Conservation (phyloP, 2,888 invertebrate genomes). For the Steinernema carpocapsae region DNA sequence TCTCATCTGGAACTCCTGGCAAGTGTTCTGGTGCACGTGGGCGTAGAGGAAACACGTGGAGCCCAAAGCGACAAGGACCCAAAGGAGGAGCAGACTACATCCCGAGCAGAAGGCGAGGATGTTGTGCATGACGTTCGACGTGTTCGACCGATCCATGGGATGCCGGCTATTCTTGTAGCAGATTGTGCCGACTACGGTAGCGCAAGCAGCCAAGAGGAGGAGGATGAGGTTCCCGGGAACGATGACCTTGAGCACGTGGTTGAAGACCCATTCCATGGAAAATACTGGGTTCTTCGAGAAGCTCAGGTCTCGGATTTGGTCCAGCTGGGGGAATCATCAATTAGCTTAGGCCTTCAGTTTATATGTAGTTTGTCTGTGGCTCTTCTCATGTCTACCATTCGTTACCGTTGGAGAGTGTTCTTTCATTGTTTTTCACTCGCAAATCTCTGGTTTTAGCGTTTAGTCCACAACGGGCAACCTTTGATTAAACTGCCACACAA, state of each 20-base stretch:
- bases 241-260: not conserved
- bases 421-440: too few relatives aligned
- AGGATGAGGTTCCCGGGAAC: not conserved
- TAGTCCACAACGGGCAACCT: too few relatives aligned
- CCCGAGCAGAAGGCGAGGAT: slow-evolving; percentile 18
- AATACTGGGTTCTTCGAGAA: not conserved
- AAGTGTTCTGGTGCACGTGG: slow-evolving; percentile 42
- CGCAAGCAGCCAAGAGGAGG: slow-evolving; percentile 23
- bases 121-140: slow-evolving; percentile 28
- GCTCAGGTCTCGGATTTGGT: slow-evolving; percentile 5
- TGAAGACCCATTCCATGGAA: slow-evolving; percentile 18
- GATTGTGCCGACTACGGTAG: slow-evolving; percentile 28
- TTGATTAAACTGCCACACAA: too few relatives aligned
- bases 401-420: too few relatives aligned
- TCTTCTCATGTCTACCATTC: too few relatives aligned
- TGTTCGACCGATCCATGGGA: slow-evolving; percentile 22
- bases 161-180: slow-evolving; percentile 32
- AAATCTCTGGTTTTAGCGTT: too few relatives aligned
- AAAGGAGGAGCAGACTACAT: slow-evolving; percentile 5
- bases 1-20: slow-evolving; percentile 42
- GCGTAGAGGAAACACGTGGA: slow-evolving; percentile 39
- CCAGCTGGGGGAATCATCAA: not conserved
- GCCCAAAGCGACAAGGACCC: not conserved
- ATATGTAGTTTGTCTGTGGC: too few relatives aligned
- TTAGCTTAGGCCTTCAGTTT: too few relatives aligned